A percentile compares a stretch with the other conserved stretches of the same genome.
Conservation (phyloP, 2,888 invertebrate genomes). For the Portevinia maculata region DNA sequence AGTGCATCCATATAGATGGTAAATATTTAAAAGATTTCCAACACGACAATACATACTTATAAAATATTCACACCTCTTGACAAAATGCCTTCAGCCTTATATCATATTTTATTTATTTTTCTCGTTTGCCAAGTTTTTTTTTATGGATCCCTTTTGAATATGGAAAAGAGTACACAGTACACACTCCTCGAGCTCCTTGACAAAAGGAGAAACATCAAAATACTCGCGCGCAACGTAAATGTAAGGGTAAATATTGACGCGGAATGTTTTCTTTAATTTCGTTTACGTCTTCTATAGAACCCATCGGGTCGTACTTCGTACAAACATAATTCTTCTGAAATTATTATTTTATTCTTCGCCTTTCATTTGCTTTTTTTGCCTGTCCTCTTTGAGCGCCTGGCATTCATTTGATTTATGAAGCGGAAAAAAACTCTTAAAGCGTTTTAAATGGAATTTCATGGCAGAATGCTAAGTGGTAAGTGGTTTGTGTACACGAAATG, state of each 20-base stretch:
- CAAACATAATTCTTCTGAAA: slow-evolving; percentile 4
- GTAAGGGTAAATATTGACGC: slow-evolving; percentile 49
- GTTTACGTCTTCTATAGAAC: neutral
- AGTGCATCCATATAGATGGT: neutral
- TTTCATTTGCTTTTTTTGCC: neutral
- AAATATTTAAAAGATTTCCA: slow-evolving; percentile 9
- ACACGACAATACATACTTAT: neutral
- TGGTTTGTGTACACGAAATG: slow-evolving; percentile 20
- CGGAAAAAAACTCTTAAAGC: slow-evolving; percentile 65
- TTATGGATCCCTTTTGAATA: neutral
- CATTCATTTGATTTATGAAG: slow-evolving; percentile 71
- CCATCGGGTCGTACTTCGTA: slow-evolving; percentile 10
- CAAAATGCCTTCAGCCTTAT: slow-evolving; percentile 19
- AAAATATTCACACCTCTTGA: slow-evolving; percentile 49
- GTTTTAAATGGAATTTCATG: slow-evolving; percentile 65
- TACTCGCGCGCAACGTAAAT: slow-evolving; percentile 2
- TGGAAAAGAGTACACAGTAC: neutral
- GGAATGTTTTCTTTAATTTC: slow-evolving; percentile 39
- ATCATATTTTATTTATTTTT: slow-evolving; percentile 2
- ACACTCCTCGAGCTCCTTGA: slow-evolving; percentile 8
- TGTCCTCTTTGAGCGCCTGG: slow-evolving; percentile 23
- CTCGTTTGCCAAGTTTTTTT: neutral
- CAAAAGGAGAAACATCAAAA: neutral
- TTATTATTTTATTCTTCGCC: slow-evolving; percentile 30
- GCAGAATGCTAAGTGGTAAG: slow-evolving; percentile 53